phyloP scores from a whole-genome alignment of 1,140 invertebrate species.

The Ctenoplectra terminalis region DNA sequence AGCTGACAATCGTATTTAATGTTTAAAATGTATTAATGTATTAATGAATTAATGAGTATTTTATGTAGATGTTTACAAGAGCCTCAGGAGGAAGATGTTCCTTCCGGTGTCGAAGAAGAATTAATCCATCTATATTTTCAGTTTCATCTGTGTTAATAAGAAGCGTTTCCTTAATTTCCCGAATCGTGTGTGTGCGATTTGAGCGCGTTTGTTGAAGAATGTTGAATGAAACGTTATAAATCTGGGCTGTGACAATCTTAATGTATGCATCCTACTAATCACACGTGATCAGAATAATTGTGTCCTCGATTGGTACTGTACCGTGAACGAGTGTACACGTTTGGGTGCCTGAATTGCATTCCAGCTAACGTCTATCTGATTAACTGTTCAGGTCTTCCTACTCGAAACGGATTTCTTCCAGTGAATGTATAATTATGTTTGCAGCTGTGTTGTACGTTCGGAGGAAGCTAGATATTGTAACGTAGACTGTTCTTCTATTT shows the following conservation, averaged over 20 bases:
- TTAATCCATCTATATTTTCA: slow-evolving; percentile 12
- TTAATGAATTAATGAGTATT: neutral
- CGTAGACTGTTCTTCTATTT: slow-evolving; percentile 1
- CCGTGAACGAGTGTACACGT: slow-evolving; percentile 8
- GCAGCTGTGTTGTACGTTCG: slow-evolving; percentile 14
- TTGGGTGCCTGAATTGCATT: slow-evolving; percentile 21
- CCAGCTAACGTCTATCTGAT: slow-evolving; percentile 14
- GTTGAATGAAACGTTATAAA: neutral
- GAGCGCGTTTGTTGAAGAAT: neutral
- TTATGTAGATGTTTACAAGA: neutral
- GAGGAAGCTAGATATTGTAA: slow-evolving; percentile 1
- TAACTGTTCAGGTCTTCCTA: slow-evolving; percentile 23
- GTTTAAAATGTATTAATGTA: too few species aligned
- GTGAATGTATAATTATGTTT: slow-evolving; percentile 31
- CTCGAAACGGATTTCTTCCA: neutral
- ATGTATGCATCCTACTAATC: slow-evolving; percentile 36
- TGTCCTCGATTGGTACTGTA: neutral
- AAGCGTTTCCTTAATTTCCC: neutral
- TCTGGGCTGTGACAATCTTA: neutral
- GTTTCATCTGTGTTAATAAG: neutral
- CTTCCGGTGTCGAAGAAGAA: neutral
- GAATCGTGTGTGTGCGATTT: neutral
- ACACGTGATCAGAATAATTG: neutral
- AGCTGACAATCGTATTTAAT: neutral
- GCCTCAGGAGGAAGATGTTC: neutral